A percentile compares a stretch with the other conserved stretches of the same genome.
Conservation (phyloP, 1,140 invertebrate species). For the Arion vulgaris region DNA sequence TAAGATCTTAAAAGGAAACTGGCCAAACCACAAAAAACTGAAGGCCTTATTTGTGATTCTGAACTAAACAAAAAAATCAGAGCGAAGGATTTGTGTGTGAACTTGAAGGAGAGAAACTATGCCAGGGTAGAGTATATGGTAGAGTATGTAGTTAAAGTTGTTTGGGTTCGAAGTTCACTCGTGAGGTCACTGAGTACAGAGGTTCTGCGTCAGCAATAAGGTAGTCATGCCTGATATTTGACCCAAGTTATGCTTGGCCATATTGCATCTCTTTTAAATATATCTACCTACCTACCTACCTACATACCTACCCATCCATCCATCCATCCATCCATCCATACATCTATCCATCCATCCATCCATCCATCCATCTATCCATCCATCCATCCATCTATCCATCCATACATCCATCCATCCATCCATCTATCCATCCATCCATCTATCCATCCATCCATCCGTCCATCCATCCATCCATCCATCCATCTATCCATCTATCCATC, state of each 20-base stretch:
- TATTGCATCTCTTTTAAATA: not conserved
- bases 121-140: not conserved
- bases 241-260: not conserved
- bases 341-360: not conserved
- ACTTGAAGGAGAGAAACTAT: too few species aligned
- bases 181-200: not conserved
- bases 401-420: too few species aligned
- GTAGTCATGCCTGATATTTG: not conserved
- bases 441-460: too few species aligned
- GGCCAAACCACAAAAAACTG: too few species aligned
- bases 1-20: too few species aligned
- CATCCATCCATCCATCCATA: not conserved
- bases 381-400: too few species aligned
- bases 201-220: not conserved
- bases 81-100: too few species aligned
- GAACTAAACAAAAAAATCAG: too few species aligned
- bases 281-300: not conserved
- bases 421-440: too few species aligned
- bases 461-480: too few species aligned
- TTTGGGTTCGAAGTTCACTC: not conserved
- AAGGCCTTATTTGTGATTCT: too few species aligned
- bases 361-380: not conserved
- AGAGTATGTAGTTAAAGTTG: not conserved
- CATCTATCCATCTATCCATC: too few species aligned
- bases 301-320: not conserved